Evolutionary conservation across 2,113 vertebrate species (phyloP).

Genomic region (Ictalurus punctatus): DNA sequence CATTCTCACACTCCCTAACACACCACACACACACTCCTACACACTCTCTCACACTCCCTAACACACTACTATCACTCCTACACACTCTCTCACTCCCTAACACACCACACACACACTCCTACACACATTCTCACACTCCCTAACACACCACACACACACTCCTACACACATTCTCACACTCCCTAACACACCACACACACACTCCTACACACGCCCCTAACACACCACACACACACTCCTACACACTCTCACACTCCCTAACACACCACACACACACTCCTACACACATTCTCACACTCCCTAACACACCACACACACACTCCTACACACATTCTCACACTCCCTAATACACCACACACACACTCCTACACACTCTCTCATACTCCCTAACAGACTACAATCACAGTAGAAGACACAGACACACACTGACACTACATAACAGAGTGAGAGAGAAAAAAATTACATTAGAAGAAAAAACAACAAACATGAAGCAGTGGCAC

Average conservation of each 20-base stretch:
- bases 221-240: neutral
- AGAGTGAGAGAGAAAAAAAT: neutral
- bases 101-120: neutral
- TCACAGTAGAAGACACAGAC: too few species aligned
- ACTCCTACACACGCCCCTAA: neutral
- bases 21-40: neutral
- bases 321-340: neutral
- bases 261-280: neutral
- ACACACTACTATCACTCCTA: neutral
- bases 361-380: neutral
- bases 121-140: neutral
- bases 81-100: neutral
- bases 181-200: too few species aligned
- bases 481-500: conserved; percentile 16
- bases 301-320: neutral
- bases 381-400: neutral
- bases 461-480: neutral
- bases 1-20: neutral
- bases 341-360: neutral
- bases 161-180: neutral
- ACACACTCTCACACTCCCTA: neutral
- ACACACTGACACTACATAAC: neutral
- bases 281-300: neutral
- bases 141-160: neutral
- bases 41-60: neutral